A percentile compares a stretch with the other conserved stretches of the same genome.
phyloP scores from a whole-genome alignment of 2,888 invertebrate species.

The Hemistola chrysoprasaria region DNA sequence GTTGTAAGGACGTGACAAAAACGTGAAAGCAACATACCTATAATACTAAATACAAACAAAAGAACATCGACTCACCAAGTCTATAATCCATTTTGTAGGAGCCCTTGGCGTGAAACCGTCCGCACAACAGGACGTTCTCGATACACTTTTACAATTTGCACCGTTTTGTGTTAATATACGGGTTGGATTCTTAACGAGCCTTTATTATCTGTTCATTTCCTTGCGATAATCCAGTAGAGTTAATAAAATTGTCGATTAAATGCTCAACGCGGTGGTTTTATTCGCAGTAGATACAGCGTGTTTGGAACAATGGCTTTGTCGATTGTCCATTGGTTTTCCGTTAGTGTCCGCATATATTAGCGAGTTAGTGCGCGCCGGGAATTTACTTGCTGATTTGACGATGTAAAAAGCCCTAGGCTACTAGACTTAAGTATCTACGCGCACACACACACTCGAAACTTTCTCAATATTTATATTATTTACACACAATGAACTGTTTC shows the following conservation, averaged over 20 bases:
- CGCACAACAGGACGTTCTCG: constrained; percentile 5
- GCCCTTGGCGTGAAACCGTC: constrained; percentile 2
- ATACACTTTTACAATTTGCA: constrained; percentile 20
- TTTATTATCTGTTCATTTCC: constrained; percentile 48
- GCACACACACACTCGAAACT: no score
- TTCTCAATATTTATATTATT: no score
- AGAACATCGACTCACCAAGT: constrained; percentile 24
- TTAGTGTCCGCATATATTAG: constrained; percentile 13
- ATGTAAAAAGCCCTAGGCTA: no score
- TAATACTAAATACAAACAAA: no score
- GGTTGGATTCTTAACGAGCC: constrained; percentile 35
- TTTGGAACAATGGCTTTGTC: constrained; percentile 21
- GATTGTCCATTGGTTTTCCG: constrained; percentile 1
- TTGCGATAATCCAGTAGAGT: constrained; percentile 49
- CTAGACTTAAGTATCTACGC: no score
- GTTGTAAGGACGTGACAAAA: no score
- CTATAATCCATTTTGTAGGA: constrained; percentile 33
- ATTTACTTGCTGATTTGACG: not conserved
- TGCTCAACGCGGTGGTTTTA: constrained; percentile 3
- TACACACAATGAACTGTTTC: no score
- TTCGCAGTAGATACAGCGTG: constrained; percentile 22
- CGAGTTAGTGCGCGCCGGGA: constrained; percentile 14
- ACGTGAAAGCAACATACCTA: no score
- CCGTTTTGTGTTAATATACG: constrained; percentile 43
- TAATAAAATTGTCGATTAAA: constrained; percentile 33